A percentile compares a stretch with the other conserved stretches of the same genome.
phyloP scores from a whole-genome alignment of 2,888 invertebrate genomes.

The Nomada ferruginata region DNA sequence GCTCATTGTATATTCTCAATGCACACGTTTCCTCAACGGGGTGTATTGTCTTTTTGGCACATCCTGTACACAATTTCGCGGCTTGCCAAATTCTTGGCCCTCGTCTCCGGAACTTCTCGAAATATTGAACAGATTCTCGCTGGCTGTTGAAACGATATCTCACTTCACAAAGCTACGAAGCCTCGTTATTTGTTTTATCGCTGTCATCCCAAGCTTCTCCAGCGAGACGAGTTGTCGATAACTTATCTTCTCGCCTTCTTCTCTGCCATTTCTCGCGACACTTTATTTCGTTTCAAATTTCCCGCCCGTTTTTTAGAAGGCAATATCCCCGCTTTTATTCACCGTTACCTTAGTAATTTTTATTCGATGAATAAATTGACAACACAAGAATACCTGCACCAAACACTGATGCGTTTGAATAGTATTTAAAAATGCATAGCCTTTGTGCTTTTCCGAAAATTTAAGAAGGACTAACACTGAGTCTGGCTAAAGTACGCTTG shows the following conservation, averaged over 20 bases:
- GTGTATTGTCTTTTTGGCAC: background rate
- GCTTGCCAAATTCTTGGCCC: conserved; percentile 38
- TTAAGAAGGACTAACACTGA: too few species aligned
- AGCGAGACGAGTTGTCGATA: conserved; percentile 56
- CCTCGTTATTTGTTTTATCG: conserved; percentile 53
- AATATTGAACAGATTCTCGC: conserved; percentile 51
- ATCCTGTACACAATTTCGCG: background rate
- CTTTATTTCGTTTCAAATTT: conserved; percentile 9
- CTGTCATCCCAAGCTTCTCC: conserved; percentile 20
- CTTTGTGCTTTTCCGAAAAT: too few species aligned
- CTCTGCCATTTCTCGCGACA: background rate
- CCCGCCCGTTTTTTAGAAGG: background rate
- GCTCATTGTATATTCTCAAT: background rate
- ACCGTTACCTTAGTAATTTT: background rate
- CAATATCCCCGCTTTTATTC: conserved; percentile 28
- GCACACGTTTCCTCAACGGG: background rate
- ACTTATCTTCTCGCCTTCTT: conserved; percentile 22
- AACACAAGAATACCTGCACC: background rate
- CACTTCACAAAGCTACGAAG: conserved; percentile 21
- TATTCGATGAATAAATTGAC: background rate
- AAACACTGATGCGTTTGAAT: too few species aligned
- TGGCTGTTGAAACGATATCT: conserved; percentile 53
- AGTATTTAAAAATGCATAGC: too few species aligned
- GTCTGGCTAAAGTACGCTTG: too few species aligned
- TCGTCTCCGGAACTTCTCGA: conserved; percentile 35